These are phyloP conservation scores for Pachycephala philippinensis DNA, from an alignment of 2,113 vertebrate species.

Conservation along the genomic window DNA sequence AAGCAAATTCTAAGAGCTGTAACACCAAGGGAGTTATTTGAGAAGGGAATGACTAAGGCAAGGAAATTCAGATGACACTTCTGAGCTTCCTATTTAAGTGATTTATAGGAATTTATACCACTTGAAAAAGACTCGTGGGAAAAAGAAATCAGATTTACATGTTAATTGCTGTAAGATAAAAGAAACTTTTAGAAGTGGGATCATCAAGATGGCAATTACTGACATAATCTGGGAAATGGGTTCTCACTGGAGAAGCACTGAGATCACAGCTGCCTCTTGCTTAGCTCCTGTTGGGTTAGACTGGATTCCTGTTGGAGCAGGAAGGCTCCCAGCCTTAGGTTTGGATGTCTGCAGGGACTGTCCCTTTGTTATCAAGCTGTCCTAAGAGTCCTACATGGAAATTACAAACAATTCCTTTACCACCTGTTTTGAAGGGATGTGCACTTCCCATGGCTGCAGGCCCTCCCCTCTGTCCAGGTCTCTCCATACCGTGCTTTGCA, in stretches of 20 bases:
- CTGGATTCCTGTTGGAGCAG: not conserved
- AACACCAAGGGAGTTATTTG: not conserved
- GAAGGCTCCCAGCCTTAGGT: not conserved
- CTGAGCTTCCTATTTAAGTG: conserved; percentile 9
- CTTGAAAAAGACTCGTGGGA: conserved; percentile 4
- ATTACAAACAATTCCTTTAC: not conserved
- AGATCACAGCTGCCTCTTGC: not conserved
- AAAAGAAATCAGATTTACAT: not conserved
- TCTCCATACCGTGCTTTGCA: too few species aligned
- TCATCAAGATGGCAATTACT: conserved; percentile 2
- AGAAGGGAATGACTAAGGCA: conserved; percentile 5
- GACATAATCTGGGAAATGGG: not conserved
- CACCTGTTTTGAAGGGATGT: not conserved
- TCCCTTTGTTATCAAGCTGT: not conserved
- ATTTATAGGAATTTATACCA: not conserved
- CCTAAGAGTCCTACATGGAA: not conserved
- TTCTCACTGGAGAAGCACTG: not conserved
- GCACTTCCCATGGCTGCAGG: not conserved
- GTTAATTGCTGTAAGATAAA: conserved; percentile 30
- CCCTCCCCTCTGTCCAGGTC: not conserved
- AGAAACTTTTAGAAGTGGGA: conserved; percentile 10
- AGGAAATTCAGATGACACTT: conserved; percentile 32
- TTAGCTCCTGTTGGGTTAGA: not conserved
- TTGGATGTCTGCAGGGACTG: not conserved
- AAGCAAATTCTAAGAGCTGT: not conserved